Evolutionary conservation across 2,888 invertebrate genomes (phyloP).

Genomic region (Drosophila longiperda): DNA sequence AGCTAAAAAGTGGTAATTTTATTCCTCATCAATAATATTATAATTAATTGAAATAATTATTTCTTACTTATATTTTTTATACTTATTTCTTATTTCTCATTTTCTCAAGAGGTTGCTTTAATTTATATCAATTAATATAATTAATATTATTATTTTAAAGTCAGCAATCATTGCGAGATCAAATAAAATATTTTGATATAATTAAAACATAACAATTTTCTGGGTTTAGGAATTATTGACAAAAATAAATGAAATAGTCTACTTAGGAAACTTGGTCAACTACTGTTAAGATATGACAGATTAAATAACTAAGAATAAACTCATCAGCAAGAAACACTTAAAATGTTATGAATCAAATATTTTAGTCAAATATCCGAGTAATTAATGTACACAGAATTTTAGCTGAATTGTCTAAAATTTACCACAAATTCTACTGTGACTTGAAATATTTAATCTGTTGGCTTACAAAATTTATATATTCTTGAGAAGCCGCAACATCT

Average conservation of each 20-base stretch:
- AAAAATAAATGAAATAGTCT: neutral
- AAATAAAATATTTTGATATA: neutral
- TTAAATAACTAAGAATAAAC: neutral
- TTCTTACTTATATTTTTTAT: no score
- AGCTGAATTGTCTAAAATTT: neutral
- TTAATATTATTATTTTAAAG: neutral
- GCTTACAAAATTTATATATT: slow-evolving; percentile 27
- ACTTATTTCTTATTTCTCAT: neutral
- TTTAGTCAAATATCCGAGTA: neutral
- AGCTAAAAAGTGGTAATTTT: neutral
- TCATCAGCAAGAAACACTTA: neutral
- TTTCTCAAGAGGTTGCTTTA: neutral
- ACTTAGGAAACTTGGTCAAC: neutral
- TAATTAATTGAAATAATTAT: neutral
- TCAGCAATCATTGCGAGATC: slow-evolving; percentile 2
- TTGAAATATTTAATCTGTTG: slow-evolving; percentile 24
- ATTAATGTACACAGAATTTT: neutral
- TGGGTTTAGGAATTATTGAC: neutral
- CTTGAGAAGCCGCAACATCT: slow-evolving; percentile 14
- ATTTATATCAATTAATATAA: neutral
- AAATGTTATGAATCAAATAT: neutral
- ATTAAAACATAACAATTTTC: neutral
- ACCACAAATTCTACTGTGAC: neutral
- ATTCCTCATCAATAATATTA: neutral
- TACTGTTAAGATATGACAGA: neutral